phyloP scores from a whole-genome alignment of 1,140 invertebrate genomes.

The honey bee (Apis mellifera) region Amel_HAv3.1 CM009942.2:10432001-10432500 shows the following conservation, averaged over 20 bases:
- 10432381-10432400: too few relatives aligned
- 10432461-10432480: too few relatives aligned
- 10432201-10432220: constrained; percentile 5
- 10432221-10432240: neutral
- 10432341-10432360: neutral
- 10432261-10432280: constrained; percentile 33
- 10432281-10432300: neutral
- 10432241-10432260: constrained; percentile 29
- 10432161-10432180: constrained; percentile 25
- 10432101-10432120: constrained; percentile 47
- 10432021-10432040: constrained; percentile 52
- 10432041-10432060: constrained; percentile 58
- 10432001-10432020: neutral
- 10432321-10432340: neutral
- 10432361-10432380: too few relatives aligned
- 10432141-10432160: neutral
- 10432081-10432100: neutral
- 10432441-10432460: too few relatives aligned
- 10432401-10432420: too few relatives aligned
- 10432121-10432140: constrained; percentile 20
- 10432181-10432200: constrained; percentile 65
- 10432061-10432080: constrained; percentile 49
- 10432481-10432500: neutral
- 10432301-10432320: constrained; percentile 8
- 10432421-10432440: too few relatives aligned